phyloP scores from a whole-genome alignment of 2,888 invertebrate genomes.

The Drosophila infuscata region DNA sequence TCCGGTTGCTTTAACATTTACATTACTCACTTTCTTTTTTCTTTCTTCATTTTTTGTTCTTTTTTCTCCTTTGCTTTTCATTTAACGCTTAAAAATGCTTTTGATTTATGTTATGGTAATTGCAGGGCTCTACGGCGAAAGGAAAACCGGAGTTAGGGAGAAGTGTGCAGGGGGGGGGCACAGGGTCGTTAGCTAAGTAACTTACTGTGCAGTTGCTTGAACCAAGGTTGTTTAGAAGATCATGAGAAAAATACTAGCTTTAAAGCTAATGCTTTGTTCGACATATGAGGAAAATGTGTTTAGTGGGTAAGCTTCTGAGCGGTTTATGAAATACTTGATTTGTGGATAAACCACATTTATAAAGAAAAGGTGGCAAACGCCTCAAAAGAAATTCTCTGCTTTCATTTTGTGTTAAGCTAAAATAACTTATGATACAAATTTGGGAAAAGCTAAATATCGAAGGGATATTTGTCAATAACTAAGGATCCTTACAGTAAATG shows the following conservation, averaged over 20 bases:
- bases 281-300: not conserved
- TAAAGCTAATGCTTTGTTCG: not conserved
- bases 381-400: not conserved
- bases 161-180: not conserved
- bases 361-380: not conserved
- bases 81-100: conserved; percentile 49
- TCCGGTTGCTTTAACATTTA: conserved; percentile 65
- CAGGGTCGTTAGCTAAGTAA: conserved; percentile 19
- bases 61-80: conserved; percentile 15
- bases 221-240: not conserved
- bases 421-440: not conserved
- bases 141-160: not conserved
- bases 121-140: conserved; percentile 34
- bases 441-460: not conserved
- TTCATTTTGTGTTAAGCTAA: not conserved
- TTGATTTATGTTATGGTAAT: conserved; percentile 80
- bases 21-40: conserved; percentile 35
- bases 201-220: conserved; percentile 20
- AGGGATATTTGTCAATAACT: not conserved
- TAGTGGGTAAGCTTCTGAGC: not conserved
- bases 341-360: not conserved
- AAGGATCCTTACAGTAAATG: not conserved
- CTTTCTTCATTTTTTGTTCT: conserved; percentile 2
- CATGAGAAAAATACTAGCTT: not conserved
- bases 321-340: not conserved